Percentiles rank a stretch among this genome's conserved stretches.
Conservation (phyloP, 2,888 invertebrate species). For the Digitonthophagus gazella region DNA sequence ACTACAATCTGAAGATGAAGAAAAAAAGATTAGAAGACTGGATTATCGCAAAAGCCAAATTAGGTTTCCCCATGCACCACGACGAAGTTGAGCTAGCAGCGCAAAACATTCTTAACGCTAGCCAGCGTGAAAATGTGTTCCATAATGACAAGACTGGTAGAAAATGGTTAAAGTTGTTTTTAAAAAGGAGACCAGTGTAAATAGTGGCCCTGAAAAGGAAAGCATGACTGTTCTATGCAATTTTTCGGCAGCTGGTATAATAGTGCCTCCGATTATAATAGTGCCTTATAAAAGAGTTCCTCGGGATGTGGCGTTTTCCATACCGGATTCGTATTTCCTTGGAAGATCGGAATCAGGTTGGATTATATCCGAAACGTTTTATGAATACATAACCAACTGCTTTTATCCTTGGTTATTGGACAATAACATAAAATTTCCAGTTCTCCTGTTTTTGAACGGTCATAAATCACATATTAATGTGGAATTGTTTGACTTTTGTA, state of each 20-base stretch:
- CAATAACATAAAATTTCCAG: constrained; percentile 8
- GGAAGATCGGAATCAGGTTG: not conserved
- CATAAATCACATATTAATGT: constrained; percentile 1
- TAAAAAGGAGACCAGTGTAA: not conserved
- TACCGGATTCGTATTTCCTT: not conserved
- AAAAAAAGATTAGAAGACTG: constrained; percentile 30
- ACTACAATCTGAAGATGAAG: constrained; percentile 19
- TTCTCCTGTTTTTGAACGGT: not conserved
- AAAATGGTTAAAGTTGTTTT: constrained; percentile 4
- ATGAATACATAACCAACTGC: constrained; percentile 15
- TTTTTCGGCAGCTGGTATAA: not conserved
- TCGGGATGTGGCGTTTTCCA: not conserved
- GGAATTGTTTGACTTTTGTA: constrained; percentile 3
- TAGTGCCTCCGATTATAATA: not conserved
- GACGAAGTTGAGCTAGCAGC: constrained; percentile 27
- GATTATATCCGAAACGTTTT: too few species aligned
- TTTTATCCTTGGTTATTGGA: constrained; percentile 15
- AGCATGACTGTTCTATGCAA: constrained; percentile 4
- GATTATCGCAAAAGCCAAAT: constrained; percentile 28
- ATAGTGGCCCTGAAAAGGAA: not conserved
- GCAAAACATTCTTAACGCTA: constrained; percentile 10
- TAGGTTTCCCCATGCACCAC: constrained; percentile 32
- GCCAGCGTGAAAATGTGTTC: constrained; percentile 1
- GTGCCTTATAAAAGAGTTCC: constrained; percentile 3
- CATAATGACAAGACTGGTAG: not conserved